Evolutionary conservation across 1,140 invertebrate genomes (phyloP).

Genomic region (Drosophila nigrodunni): DNA sequence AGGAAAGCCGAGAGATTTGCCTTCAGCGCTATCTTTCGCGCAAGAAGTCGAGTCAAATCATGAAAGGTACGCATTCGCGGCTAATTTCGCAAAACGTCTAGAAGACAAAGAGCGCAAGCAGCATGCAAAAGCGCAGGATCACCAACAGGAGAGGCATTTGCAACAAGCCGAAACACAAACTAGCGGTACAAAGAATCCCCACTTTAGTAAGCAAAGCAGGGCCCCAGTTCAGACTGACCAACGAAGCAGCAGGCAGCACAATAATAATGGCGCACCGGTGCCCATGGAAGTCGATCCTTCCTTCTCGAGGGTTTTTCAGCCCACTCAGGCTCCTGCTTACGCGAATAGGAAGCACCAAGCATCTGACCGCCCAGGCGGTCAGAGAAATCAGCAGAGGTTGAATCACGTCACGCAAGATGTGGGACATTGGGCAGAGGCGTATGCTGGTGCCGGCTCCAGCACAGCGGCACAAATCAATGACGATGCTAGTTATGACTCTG

Average conservation of each 20-base stretch:
- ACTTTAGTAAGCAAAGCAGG: slow-evolving; percentile 21
- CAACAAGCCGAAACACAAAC: slow-evolving; percentile 12
- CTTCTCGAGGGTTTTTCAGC: slow-evolving; percentile 17
- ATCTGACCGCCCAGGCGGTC: slow-evolving; percentile 2
- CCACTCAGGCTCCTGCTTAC: slow-evolving; percentile 10
- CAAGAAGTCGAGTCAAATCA: too few species aligned
- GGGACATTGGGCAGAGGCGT: too few species aligned
- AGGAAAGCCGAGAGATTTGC: too few species aligned
- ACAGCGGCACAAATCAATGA: too few species aligned
- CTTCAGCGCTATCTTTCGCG: neutral
- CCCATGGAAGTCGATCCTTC: slow-evolving; percentile 34
- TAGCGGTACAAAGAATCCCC: slow-evolving; percentile 20
- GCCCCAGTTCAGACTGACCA: neutral
- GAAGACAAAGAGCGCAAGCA: slow-evolving; percentile 25
- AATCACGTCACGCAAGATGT: too few species aligned
- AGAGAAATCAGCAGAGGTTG: too few species aligned
- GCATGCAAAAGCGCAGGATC: neutral
- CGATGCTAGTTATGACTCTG: too few species aligned
- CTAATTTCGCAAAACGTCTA: neutral
- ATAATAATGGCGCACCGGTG: slow-evolving; percentile 6
- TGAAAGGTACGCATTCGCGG: too few species aligned
- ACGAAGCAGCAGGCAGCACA: slow-evolving; percentile 15
- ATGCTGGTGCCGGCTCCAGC: too few species aligned
- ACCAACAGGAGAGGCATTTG: too few species aligned
- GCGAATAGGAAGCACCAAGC: neutral